A percentile compares a stretch with the other conserved stretches of the same genome.
phyloP scores from a whole-genome alignment of 2,113 vertebrate genomes.

The Urocolius indicus region DNA sequence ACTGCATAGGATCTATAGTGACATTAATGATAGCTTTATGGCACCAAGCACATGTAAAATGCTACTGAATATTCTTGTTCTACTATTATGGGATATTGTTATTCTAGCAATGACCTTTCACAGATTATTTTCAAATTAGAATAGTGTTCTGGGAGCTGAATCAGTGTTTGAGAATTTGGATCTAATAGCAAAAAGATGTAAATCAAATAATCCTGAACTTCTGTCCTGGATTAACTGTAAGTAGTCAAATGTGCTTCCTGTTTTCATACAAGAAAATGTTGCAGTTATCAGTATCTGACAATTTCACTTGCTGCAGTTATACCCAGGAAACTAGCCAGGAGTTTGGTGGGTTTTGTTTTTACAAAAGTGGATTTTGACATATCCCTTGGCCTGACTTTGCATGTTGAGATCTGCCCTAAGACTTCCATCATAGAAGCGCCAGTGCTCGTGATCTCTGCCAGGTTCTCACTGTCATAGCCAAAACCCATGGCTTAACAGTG shows the following conservation, averaged over 20 bases:
- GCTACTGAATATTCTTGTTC: not conserved
- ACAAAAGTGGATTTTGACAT: not conserved
- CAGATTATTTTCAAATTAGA: not conserved
- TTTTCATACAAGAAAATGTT: not conserved
- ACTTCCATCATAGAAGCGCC: rapidly evolving
- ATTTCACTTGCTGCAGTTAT: not conserved
- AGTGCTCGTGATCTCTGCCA: not conserved
- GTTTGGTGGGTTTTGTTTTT: not conserved
- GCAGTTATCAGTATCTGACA: not conserved
- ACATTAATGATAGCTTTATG: not conserved
- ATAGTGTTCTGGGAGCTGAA: not conserved
- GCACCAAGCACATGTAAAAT: not conserved
- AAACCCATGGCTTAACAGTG: not conserved
- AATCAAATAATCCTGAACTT: not conserved
- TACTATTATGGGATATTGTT: not conserved
- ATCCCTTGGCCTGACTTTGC: not conserved
- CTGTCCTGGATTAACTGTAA: not conserved
- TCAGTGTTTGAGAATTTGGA: not conserved
- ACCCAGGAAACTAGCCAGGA: not conserved
- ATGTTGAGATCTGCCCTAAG: not conserved
- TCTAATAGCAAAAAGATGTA: not conserved
- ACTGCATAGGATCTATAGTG: not conserved
- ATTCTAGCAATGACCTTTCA: slow-evolving; percentile 34
- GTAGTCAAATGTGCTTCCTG: not conserved
- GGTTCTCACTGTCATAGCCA: not conserved